Percentiles rank a stretch among this genome's conserved stretches.
Evolutionary conservation across 1,140 invertebrate species (phyloP).

Genomic region (Ectropis grisescens): DNA sequence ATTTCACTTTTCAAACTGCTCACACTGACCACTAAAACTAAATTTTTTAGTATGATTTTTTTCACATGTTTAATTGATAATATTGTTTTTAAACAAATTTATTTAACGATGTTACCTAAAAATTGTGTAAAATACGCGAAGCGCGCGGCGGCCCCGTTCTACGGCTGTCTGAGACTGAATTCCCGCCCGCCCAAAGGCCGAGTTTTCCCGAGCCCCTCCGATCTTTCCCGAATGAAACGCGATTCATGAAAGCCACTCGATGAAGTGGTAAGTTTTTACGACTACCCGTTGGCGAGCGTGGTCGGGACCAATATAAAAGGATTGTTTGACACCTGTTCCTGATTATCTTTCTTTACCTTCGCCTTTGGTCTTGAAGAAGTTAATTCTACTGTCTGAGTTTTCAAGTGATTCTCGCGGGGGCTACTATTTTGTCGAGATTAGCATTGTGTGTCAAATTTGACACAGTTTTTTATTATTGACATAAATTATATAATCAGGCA

Average conservation of each 20-base stretch:
- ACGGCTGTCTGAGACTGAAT: constrained; percentile 32
- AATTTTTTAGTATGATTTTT: too few species aligned
- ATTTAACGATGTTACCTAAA: constrained; percentile 37
- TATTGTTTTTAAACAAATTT: constrained; percentile 9
- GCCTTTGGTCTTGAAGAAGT: too few species aligned
- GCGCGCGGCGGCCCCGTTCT: constrained; percentile 23
- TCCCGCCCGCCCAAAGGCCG: constrained; percentile 36
- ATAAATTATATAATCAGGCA: too few species aligned
- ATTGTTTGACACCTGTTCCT: constrained; percentile 42
- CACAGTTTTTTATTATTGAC: too few species aligned
- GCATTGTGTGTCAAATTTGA: too few species aligned
- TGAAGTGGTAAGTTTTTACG: constrained; percentile 68
- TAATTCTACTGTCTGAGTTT: too few species aligned
- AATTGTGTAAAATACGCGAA: constrained; percentile 10
- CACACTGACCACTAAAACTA: constrained; percentile 1
- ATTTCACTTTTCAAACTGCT: constrained; percentile 30
- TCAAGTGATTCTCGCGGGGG: too few species aligned
- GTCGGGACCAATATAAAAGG: constrained; percentile 43
- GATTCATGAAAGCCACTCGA: constrained; percentile 56
- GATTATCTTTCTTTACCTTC: constrained; percentile 17
- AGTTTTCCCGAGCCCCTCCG: constrained; percentile 23
- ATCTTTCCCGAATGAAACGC: constrained; percentile 32
- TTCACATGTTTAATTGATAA: too few species aligned
- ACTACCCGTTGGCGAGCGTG: constrained; percentile 40
- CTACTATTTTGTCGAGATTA: too few species aligned